Percentiles rank a stretch among this genome's conserved stretches.
Evolutionary conservation across 2,888 invertebrate genomes (phyloP).

Genomic region (Dynastes grantii): DNA sequence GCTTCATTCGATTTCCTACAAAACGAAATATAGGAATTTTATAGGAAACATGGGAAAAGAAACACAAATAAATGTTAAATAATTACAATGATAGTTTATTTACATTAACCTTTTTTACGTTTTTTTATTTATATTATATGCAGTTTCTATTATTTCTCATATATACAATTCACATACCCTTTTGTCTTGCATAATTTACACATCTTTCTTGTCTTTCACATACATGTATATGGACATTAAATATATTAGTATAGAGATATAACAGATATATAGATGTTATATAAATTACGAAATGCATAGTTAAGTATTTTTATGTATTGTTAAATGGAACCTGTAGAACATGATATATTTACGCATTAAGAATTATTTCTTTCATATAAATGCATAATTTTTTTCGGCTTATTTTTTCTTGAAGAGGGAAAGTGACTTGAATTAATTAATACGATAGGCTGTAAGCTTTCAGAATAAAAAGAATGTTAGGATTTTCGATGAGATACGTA

Average conservation of each 20-base stretch:
- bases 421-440: no score
- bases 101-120: slow-evolving; percentile 33
- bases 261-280: slow-evolving; percentile 42
- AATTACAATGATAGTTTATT: slow-evolving; percentile 44
- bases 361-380: background rate
- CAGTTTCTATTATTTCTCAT: slow-evolving; percentile 39
- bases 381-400: background rate
- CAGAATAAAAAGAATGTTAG: no score
- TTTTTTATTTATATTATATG: slow-evolving; percentile 45
- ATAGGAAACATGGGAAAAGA: background rate
- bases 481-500: no score
- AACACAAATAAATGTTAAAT: slow-evolving; percentile 36
- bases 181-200: slow-evolving; percentile 38
- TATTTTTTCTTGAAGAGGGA: no score
- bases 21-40: background rate
- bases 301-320: slow-evolving; percentile 28
- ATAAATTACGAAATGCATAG: slow-evolving; percentile 26
- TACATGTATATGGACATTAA: slow-evolving; percentile 39
- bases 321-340: slow-evolving; percentile 26
- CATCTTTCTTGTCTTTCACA: slow-evolving; percentile 32
- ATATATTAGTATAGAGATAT: slow-evolving; percentile 44
- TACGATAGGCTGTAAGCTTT: no score
- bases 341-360: background rate
- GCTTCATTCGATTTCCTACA: no score
- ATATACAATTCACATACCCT: slow-evolving; percentile 45